Evolutionary conservation across 2,888 invertebrate species (phyloP), one percentile per base, ranked within the genome.

Genomic region (Drosophila kuntzei): DNA sequence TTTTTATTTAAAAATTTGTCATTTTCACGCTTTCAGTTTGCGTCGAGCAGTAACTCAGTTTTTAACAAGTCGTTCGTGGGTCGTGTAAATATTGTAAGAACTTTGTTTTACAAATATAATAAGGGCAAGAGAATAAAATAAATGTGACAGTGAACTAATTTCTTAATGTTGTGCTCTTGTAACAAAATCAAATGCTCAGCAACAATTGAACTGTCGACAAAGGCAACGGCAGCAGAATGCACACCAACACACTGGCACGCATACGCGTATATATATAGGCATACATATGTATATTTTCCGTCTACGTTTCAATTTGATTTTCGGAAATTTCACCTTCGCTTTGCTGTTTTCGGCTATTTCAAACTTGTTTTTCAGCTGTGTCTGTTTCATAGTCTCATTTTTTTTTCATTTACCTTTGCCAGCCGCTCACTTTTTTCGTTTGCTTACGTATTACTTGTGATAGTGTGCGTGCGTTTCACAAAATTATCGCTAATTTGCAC

Each of bases 261-360:
- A 41, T 44, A 61, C 55, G 27, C 51, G 59, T 34, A 41, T 22
- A 49, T 49, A 70, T 69, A 72, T 71, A 76, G 32, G 22, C 61
- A 59, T 80, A 67, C 79, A 87, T 78, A 74, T 78, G 66, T 78
- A 74, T 89, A 81, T 68, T 89, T 83, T 83, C 88, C 88, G 82
- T 83, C 82, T 83, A 83, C 82, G 82, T 89, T 83, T 89, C 89
- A 83, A 87, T 89, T 82, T 84, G 82, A 89, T 82, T 82, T 82
- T 82, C 82, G 82, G 82, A 82, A 82, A 82, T 82, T 82, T 82
- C 82, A 82, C 82, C 82, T 82, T 82, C 87, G 89, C 87, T 87
- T 87, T 89, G 81, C 87, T 84, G 87, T 89, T 82, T 82, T 82
- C 85, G 82, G 82, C 89, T 82, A 82, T 82, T 81, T 82, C 85